A percentile compares a stretch with the other conserved stretches of the same genome.
Evolutionary conservation across 2,113 vertebrate species (phyloP).

Genomic region (Hyla sarda): DNA sequence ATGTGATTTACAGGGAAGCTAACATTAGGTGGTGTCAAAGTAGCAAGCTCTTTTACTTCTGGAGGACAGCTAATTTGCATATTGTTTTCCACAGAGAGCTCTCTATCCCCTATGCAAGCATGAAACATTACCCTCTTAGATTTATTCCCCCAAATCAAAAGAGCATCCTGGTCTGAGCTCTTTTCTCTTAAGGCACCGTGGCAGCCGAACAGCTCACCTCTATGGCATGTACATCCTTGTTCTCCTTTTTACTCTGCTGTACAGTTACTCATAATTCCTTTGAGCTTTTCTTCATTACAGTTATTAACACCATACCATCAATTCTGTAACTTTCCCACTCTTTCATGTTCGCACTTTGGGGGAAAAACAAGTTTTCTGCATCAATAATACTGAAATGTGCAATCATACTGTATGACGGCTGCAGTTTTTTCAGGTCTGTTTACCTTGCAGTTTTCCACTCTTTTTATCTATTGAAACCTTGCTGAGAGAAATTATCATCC

Average conservation of each 20-base stretch:
- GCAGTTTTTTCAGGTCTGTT: constrained; percentile 45
- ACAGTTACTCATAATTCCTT: not conserved
- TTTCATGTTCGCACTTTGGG: constrained; percentile 14
- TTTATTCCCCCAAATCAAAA: too few relatives aligned
- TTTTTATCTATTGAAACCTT: constrained; percentile 42
- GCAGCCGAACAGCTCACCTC: not conserved
- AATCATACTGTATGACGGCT: not conserved
- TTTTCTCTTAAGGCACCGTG: not conserved
- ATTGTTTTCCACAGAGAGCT: too few relatives aligned
- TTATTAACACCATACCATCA: not conserved
- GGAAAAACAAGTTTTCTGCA: constrained; percentile 18
- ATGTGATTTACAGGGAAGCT: too few relatives aligned
- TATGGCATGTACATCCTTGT: not conserved
- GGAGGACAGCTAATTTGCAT: too few relatives aligned
- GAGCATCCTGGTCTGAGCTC: not conserved
- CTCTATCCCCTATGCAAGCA: too few relatives aligned
- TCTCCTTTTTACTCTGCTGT: not conserved
- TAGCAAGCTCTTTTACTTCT: too few relatives aligned
- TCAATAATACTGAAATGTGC: constrained; percentile 8
- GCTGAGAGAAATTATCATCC: constrained; percentile 46
- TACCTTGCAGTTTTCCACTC: constrained; percentile 46
- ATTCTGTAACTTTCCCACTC: constrained; percentile 9
- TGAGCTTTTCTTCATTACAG: not conserved
- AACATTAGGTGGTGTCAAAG: too few relatives aligned
- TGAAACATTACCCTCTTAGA: too few relatives aligned